These are phyloP conservation scores for Cecidostiba fungosa DNA, from an alignment of 2,888 invertebrate genomes.

Conservation along the genomic window DNA sequence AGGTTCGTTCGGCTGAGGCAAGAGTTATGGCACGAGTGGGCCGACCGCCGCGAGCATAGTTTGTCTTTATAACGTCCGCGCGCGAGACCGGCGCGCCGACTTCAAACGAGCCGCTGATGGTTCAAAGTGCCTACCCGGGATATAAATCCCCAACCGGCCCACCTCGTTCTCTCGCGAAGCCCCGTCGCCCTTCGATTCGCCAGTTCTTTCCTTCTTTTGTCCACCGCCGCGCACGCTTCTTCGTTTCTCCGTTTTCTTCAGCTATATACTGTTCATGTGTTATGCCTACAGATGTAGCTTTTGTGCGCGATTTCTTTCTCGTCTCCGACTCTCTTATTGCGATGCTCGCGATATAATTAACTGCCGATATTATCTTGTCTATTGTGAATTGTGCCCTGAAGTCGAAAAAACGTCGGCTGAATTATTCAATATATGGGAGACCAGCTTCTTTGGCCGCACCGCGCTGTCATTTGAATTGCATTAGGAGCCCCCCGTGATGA, in stretches of 20 bases:
- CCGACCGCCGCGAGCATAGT: conserved; percentile 77
- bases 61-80: conserved; percentile 80
- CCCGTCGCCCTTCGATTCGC: conserved; percentile 47
- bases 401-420: not conserved
- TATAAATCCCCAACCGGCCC: conserved; percentile 77
- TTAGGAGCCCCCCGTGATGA: not conserved
- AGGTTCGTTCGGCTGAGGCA: conserved; percentile 73
- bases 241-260: conserved; percentile 1
- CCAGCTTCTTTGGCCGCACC: no score
- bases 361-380: conserved; percentile 36
- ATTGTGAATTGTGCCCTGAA: not conserved
- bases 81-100: conserved; percentile 73
- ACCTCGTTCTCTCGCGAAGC: conserved; percentile 70
- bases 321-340: not conserved
- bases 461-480: not conserved
- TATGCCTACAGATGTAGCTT: not conserved
- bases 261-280: not conserved
- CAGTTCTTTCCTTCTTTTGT: not conserved
- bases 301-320: not conserved
- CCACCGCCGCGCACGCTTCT: not conserved
- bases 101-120: conserved; percentile 80
- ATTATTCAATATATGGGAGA: conserved; percentile 33
- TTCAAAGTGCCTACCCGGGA: conserved; percentile 79
- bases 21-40: conserved; percentile 79
- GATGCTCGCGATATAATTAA: conserved; percentile 46